phyloP scores from a whole-genome alignment of 2,888 invertebrate genomes.

The Allacma fusca region DNA sequence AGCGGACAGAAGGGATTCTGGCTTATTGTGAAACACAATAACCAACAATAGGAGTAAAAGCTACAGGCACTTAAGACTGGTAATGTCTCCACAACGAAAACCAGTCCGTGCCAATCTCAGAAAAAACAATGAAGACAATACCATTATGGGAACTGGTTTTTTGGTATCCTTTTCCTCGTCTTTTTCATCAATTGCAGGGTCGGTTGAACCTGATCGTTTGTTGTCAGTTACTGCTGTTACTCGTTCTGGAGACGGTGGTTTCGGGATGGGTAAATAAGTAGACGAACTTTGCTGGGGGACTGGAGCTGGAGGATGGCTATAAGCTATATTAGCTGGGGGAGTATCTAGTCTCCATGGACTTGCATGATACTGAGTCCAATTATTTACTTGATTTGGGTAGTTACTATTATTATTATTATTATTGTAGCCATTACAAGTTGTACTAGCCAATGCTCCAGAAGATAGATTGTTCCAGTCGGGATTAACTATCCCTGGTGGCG shows the following conservation, averaged over 20 bases:
- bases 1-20: conserved; percentile 46
- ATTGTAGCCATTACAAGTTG: conserved; percentile 27
- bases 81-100: conserved; percentile 42
- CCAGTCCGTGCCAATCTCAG: conserved; percentile 45
- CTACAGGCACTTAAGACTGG: conserved; percentile 46
- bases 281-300: conserved; percentile 5
- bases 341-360: conserved; percentile 7
- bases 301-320: neutral
- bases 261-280: conserved; percentile 1
- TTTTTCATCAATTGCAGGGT: conserved; percentile 33
- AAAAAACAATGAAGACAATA: conserved; percentile 53
- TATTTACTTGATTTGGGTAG: conserved; percentile 15
- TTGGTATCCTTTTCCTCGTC: conserved; percentile 56
- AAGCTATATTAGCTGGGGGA: neutral
- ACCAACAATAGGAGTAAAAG: conserved; percentile 20
- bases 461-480: conserved; percentile 9
- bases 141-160: conserved; percentile 60
- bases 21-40: conserved; percentile 43
- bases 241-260: conserved; percentile 3
- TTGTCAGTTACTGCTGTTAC: neutral
- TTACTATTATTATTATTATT: conserved; percentile 32
- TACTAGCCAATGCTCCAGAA: conserved; percentile 16
- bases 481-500: neutral
- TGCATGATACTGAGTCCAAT: conserved; percentile 21
- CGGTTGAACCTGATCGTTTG: neutral